Percentiles rank a stretch among this genome's conserved stretches.
Evolutionary conservation across 2,888 invertebrate species (phyloP).

Genomic region (Phanerotoma sp.): DNA sequence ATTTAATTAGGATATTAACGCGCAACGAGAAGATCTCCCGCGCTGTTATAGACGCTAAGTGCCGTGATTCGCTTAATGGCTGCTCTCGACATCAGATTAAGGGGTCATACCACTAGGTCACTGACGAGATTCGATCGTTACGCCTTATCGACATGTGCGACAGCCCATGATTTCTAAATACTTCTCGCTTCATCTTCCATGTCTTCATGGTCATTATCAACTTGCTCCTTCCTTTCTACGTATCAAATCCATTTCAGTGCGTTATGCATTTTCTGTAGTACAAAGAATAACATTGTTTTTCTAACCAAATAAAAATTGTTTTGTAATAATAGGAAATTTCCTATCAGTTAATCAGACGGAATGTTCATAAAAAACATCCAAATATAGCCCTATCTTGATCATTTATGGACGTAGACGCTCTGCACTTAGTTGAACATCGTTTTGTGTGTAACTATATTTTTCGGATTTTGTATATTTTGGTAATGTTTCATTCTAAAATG

Average conservation of each 20-base stretch:
- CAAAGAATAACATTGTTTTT: too few species aligned
- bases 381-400: not conserved
- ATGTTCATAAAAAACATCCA: too few species aligned
- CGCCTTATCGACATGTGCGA: conserved; percentile 36
- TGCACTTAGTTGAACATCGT: too few species aligned
- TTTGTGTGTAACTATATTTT: too few species aligned
- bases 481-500: too few species aligned
- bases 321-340: too few species aligned
- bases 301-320: too few species aligned
- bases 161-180: conserved; percentile 3
- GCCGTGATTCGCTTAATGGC: conserved; percentile 40
- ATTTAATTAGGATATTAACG: conserved; percentile 37
- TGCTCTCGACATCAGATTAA: conserved; percentile 37
- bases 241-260: too few species aligned
- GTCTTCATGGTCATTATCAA: not conserved
- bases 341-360: too few species aligned
- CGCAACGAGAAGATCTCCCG: conserved; percentile 23
- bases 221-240: not conserved
- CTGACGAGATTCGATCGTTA: conserved; percentile 23
- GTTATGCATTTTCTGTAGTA: too few species aligned
- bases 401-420: too few species aligned
- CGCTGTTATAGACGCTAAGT: conserved; percentile 39
- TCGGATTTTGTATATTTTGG: too few species aligned
- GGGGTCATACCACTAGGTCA: conserved; percentile 28
- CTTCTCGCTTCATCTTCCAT: not conserved